These are phyloP conservation scores for Hipparchia sbordonii DNA, from an alignment of 2,888 invertebrate species.

Conservation along the genomic window DNA sequence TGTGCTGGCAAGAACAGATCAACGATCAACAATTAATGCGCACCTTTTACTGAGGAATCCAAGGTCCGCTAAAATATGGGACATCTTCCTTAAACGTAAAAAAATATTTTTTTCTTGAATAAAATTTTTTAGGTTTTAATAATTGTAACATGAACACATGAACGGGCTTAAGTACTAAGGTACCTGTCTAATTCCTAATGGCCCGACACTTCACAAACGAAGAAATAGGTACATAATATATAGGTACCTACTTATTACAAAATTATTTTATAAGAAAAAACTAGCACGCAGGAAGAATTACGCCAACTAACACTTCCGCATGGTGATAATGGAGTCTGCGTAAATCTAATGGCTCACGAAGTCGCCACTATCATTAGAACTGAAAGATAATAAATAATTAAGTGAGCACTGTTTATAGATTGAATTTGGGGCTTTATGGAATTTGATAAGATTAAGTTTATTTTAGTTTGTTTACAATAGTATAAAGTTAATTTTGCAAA, in stretches of 20 bases:
- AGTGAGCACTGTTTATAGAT: neutral
- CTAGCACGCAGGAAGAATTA: conserved; percentile 73
- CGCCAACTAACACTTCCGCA: conserved; percentile 46
- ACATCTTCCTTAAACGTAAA: neutral
- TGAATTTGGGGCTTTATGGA: neutral
- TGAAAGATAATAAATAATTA: neutral
- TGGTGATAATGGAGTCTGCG: conserved; percentile 54
- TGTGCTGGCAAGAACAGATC: conserved; percentile 46
- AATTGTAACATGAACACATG: neutral
- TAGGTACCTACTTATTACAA: conserved; percentile 48
- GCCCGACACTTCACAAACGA: conserved; percentile 54
- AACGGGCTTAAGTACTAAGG: neutral
- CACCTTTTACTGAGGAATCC: conserved; percentile 24
- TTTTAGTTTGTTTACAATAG: conserved; percentile 13
- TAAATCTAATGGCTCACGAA: conserved; percentile 61
- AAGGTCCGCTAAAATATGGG: conserved; percentile 13
- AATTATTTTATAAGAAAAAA: conserved; percentile 70
- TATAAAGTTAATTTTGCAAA: conserved; percentile 36
- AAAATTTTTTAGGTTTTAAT: neutral
- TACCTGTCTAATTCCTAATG: neutral
- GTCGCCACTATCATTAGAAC: conserved; percentile 44
- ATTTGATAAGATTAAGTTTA: neutral
- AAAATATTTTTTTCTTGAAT: neutral
- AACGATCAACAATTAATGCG: conserved; percentile 6
- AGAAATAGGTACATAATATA: conserved; percentile 49